Evolutionary conservation across 2,797 vertebrate genomes (phyloP), one percentile per base, ranked within the genome.

Genomic region (Saxicola maurus): DNA sequence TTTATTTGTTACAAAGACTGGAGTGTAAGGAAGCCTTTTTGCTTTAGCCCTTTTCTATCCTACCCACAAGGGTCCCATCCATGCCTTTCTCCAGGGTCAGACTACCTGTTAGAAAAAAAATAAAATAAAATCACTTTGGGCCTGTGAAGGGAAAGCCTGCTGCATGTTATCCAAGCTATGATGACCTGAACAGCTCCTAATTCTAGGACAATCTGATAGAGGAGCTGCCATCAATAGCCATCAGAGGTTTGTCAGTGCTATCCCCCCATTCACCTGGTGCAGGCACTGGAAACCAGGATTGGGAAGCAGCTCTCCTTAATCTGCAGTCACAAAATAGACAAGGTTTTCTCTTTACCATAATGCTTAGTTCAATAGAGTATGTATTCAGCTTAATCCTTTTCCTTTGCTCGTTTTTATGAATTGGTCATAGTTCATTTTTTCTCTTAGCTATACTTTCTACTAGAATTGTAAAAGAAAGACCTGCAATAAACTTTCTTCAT

Each of bases 401-500:
- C 72, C 81, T 91, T 91, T 94, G 91, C 94, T 95, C 17, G 10
- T 94, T 94, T 72, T 87, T 90, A 91, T 17, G 2, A 85, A 68
- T 67, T 65, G 78, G 65, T 93, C 93, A 90, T 95, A 94, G 89
- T 56, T 94, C 60, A 91, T 94, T 93, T 94, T 95, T 87, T 90
- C 94, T 95, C 96, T 96, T 95, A 95, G 93, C 81, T 94, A 94
- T 95, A 96, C 96, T 97, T 97, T 97, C 94, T 97, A 97, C 95
- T 96, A 87, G 97, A 96, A 96, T 90, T 97, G 93, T 95, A 95
- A 94, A 90, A 94, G 65, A 85, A 23, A 85, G 94, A 97, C 81
- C 96, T 96, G 94, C 96, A 98, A 98, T 98, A 97, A 98, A 98
- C 91, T 97, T 94, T 96, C 95, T 97, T 96, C 94, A 93, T 87